Evolutionary conservation across 2,113 vertebrate species (phyloP).

Genomic region (Isichthys henryi): DNA sequence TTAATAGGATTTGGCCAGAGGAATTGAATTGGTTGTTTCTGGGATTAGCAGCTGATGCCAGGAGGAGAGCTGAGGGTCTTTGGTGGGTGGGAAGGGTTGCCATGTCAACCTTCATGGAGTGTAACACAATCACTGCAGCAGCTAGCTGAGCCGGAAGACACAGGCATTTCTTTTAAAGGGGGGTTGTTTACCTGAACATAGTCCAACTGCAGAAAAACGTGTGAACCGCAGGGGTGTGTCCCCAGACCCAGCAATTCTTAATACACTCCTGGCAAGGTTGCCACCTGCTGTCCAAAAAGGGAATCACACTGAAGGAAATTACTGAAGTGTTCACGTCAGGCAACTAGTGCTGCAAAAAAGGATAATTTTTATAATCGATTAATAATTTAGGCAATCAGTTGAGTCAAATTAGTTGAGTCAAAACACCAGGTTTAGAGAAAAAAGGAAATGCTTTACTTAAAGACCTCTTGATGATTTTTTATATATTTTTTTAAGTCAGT

Average conservation of each 20-base stretch:
- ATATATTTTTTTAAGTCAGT: no score
- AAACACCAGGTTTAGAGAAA: background rate
- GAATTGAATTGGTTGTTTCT: constrained; percentile 52
- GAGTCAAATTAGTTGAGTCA: background rate
- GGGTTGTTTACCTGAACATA: background rate
- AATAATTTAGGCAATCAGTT: background rate
- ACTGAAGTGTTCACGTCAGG: no score
- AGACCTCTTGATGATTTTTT: no score
- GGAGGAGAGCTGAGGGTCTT: constrained; percentile 20
- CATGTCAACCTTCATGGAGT: background rate
- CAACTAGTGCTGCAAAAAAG: background rate
- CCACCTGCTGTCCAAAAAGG: background rate
- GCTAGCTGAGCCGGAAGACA: background rate
- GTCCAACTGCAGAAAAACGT: background rate
- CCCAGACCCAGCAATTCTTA: background rate
- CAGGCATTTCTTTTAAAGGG: background rate
- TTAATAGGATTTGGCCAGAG: constrained; percentile 67
- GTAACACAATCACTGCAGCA: background rate
- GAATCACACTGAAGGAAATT: background rate
- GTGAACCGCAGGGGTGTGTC: background rate
- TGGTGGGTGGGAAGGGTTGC: constrained; percentile 18
- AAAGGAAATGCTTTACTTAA: background rate
- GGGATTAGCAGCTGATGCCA: constrained; percentile 56
- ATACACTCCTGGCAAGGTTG: background rate
- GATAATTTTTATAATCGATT: background rate